Evolutionary conservation across 2,113 vertebrate species (phyloP).

Genomic region (Pterophyllum scalare): DNA sequence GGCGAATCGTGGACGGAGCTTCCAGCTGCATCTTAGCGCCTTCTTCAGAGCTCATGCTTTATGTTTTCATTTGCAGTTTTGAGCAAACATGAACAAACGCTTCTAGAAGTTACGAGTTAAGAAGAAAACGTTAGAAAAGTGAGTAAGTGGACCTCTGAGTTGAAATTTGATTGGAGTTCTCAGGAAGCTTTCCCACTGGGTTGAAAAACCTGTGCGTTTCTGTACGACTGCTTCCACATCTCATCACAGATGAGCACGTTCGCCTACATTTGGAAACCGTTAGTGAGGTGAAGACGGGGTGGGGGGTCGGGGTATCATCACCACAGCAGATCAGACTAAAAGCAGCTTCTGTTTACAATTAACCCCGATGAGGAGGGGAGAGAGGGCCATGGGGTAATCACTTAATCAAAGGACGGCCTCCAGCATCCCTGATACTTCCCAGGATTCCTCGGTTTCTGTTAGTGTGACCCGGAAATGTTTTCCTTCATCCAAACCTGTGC

Average conservation of each 20-base stretch:
- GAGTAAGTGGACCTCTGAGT: not conserved
- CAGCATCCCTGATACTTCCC: constrained; percentile 21
- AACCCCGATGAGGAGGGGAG: constrained; percentile 33
- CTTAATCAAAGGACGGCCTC: constrained; percentile 56
- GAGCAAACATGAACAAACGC: not conserved
- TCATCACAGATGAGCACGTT: not conserved
- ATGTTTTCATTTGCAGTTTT: not conserved
- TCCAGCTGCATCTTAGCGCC: not conserved
- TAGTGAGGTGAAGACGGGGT: too few species aligned
- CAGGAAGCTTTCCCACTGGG: not conserved
- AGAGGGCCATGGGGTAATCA: not conserved
- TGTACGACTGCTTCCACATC: not conserved
- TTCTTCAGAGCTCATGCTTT: not conserved
- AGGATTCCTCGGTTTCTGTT: constrained; percentile 15
- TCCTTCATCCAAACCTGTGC: not conserved
- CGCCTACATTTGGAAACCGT: constrained; percentile 79
- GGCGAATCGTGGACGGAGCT: too few species aligned
- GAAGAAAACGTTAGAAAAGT: not conserved
- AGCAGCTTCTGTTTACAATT: constrained; percentile 76
- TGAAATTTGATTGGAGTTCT: not conserved
- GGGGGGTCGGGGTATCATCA: constrained; percentile 17
- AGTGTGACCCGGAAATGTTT: constrained; percentile 3
- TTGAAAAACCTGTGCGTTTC: not conserved
- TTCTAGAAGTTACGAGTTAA: not conserved
- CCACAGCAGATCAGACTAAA: constrained; percentile 39